Evolutionary conservation across 64 coral and sea anemone species (phyloP), one percentile per base, ranked within the genome.

Genomic region (Actinia equina): DNA sequence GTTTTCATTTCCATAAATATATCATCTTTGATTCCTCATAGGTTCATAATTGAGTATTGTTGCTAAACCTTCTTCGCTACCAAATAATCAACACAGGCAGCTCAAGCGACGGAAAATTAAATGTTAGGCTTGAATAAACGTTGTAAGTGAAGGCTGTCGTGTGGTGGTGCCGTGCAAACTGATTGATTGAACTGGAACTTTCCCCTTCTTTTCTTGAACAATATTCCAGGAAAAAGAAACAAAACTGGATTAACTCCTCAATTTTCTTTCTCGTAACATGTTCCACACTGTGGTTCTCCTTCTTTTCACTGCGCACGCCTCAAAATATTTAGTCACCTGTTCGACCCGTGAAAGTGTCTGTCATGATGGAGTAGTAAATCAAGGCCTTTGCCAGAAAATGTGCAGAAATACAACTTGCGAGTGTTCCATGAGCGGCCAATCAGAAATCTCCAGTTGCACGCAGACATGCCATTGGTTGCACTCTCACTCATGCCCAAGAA

Each of bases 301-400:
- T 74, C 69, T 74, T 14, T 41, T 74, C 37, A 15, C 12, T 74
- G 69, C 23, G 69, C 55, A 57, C 13, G 55, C 55, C 7, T 74
- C 25, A 30, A 41, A 13, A 69, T 69, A 20, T n/a, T 69, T 69
- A 14, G 69, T 30, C 12, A 41, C 13, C 10, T 30, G 69, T 74
- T 74, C 26, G 26, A 74, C n/a, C 10, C n/a, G 69, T 30, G 26
- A 41, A 3, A 26, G 26, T 5, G 69, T 85, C 17, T 91, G 89
- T 41, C 19, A 80, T 79, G 23, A 44, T 52, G 89, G 89, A 6
- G 20, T 46, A 5, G 61, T 86, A 4, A 91, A 91, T 67, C 89
- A 91, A 82, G 19, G 85, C 10, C 89, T 91, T 26, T 91, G 89
- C 44, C 89, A 91, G 54, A 91, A 80, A 55, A 91, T 70, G 1